Evolutionary conservation across 2,113 vertebrate genomes (phyloP).

Genomic region (Corydoras maculifer): DNA sequence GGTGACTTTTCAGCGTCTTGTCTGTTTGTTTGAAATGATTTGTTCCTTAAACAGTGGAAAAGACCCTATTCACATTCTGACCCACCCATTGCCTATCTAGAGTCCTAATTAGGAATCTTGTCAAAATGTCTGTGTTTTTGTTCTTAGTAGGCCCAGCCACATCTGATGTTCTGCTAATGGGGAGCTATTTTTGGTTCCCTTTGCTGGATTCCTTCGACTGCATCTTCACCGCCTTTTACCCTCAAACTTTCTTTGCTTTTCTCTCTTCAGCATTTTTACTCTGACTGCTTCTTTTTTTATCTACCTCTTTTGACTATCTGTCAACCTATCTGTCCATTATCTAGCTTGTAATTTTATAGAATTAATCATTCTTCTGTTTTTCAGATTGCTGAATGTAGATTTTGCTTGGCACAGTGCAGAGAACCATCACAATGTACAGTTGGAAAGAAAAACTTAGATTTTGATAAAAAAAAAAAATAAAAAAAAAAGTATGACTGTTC

Average conservation of each 20-base stretch:
- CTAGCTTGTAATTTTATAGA: too few relatives aligned
- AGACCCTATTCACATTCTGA: too few relatives aligned
- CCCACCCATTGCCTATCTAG: background rate
- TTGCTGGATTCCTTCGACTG: constrained; percentile 30
- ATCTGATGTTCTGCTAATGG: background rate
- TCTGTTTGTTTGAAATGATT: too few relatives aligned
- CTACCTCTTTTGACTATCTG: background rate
- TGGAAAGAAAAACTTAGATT: too few relatives aligned
- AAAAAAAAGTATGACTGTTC: too few relatives aligned
- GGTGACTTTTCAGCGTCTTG: too few relatives aligned
- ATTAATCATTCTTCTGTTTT: too few relatives aligned
- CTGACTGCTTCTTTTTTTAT: background rate
- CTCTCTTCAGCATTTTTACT: constrained; percentile 3
- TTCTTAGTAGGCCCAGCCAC: background rate
- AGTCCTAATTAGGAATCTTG: constrained; percentile 1
- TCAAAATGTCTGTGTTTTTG: constrained; percentile 12
- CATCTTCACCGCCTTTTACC: constrained; percentile 6
- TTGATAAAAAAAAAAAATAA: too few relatives aligned
- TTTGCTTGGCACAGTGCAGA: too few relatives aligned
- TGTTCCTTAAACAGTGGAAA: too few relatives aligned
- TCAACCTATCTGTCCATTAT: background rate
- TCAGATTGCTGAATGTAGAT: too few relatives aligned
- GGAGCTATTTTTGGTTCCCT: constrained; percentile 41
- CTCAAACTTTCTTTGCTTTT: constrained; percentile 1
- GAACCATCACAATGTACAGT: too few relatives aligned